Conservation (phyloP, 2,888 invertebrate species). For the Drosophila rellima region DNA sequence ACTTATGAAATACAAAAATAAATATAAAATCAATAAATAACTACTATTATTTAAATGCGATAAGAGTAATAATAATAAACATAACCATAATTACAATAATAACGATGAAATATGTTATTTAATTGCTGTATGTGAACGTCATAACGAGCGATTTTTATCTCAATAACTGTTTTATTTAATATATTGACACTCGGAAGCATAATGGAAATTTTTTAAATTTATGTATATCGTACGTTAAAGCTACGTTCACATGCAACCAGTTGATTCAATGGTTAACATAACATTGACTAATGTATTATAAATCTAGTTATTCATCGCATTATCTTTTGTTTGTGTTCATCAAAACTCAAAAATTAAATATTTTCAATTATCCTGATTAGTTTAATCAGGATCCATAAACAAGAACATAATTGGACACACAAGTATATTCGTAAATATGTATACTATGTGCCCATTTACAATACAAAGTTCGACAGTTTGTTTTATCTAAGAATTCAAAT, state of each 20-base stretch:
- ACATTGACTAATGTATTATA: conserved; percentile 4
- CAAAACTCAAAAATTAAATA: not conserved
- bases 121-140: conserved; percentile 23
- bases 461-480: not conserved
- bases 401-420: conserved; percentile 9
- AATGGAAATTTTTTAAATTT: not conserved
- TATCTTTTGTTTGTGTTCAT: not conserved
- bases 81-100: not conserved
- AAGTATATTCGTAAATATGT: conserved; percentile 1
- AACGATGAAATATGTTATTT: conserved; percentile 4
- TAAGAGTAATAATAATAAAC: not conserved
- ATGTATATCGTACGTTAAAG: conserved; percentile 2
- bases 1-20: not conserved
- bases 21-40: not conserved
- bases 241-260: conserved; percentile 18
- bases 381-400: conserved; percentile 9
- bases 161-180: not conserved
- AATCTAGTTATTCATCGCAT: conserved; percentile 9
- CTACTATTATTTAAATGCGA: not conserved
- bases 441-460: not conserved
- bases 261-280: conserved; percentile 17
- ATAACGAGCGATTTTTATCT: not conserved
- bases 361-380: conserved; percentile 6
- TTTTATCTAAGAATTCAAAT: not conserved
- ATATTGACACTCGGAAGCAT: not conserved